A percentile compares a stretch with the other conserved stretches of the same genome.
Conservation (phyloP, 2,113 vertebrate genomes). For the Sula dactylatra region DNA sequence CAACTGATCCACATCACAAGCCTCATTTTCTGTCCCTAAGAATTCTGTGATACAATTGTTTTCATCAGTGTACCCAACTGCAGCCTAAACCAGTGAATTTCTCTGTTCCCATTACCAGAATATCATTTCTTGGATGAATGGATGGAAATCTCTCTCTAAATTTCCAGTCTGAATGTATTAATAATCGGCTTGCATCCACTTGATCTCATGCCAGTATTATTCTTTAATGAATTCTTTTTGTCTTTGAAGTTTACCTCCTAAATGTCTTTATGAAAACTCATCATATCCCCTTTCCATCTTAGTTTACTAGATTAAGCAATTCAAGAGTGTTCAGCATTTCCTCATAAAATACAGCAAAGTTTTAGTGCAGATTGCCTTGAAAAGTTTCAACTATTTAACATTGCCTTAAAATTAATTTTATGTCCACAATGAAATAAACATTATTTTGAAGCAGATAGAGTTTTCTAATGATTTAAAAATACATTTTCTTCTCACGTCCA, state of each 20-base stretch:
- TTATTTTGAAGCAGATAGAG: neutral
- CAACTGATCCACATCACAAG: conserved; percentile 65
- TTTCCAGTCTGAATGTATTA: neutral
- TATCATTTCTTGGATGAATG: neutral
- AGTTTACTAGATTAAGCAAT: neutral
- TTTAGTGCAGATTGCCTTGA: neutral
- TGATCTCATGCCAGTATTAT: neutral
- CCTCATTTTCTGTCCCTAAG: conserved; percentile 51
- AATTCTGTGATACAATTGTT: neutral
- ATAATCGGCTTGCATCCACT: neutral
- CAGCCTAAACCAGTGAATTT: neutral
- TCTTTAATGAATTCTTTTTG: neutral
- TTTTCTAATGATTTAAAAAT: neutral
- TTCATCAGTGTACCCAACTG: neutral
- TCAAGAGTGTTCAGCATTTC: neutral
- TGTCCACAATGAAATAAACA: neutral
- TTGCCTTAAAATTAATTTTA: neutral
- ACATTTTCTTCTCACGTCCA: neutral
- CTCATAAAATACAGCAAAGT: neutral
- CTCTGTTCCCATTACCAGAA: neutral
- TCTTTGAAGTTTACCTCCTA: neutral
- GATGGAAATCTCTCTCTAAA: neutral
- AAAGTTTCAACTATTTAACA: neutral
- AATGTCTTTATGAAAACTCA: neutral
- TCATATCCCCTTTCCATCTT: neutral